These are phyloP conservation scores for Nemotelus pantherinus DNA, from an alignment of 2,888 invertebrate species.

Conservation along the genomic window DNA sequence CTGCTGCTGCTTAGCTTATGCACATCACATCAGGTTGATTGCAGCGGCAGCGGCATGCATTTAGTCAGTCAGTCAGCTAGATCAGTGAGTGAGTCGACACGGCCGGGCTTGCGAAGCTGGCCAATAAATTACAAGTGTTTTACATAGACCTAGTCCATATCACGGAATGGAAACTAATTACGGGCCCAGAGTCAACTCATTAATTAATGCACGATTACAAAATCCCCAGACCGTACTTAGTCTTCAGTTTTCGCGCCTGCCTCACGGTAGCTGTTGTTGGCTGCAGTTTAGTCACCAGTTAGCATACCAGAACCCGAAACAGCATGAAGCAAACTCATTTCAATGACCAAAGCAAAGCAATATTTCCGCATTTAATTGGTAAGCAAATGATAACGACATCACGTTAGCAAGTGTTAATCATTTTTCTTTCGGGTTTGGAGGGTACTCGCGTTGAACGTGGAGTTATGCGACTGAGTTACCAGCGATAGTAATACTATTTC, in stretches of 20 bases:
- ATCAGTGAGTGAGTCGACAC: too few species aligned
- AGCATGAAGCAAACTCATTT: conserved; percentile 29
- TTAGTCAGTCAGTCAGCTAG: too few species aligned
- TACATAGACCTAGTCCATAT: conserved; percentile 11
- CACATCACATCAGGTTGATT: background rate
- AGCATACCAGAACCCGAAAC: background rate
- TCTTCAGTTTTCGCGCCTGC: conserved; percentile 8
- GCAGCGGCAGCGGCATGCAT: background rate
- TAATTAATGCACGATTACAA: conserved; percentile 41
- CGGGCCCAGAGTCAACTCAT: conserved; percentile 31
- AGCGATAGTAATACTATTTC: background rate
- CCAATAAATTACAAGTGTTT: conserved; percentile 37
- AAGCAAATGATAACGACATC: conserved; percentile 42
- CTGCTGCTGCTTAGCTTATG: background rate
- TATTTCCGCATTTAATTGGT: conserved; percentile 40
- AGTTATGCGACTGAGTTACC: background rate
- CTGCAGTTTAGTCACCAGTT: background rate
- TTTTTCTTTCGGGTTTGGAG: conserved; percentile 30
- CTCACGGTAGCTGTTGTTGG: background rate
- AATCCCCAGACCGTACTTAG: conserved; percentile 2
- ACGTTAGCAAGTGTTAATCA: conserved; percentile 41
- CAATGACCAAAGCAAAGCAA: conserved; percentile 27
- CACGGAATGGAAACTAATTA: conserved; percentile 37
- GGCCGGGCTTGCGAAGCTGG: background rate
- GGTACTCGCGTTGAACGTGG: background rate